A percentile compares a stretch with the other conserved stretches of the same genome.
These are phyloP conservation scores for Ceratotherium simum DNA, from an alignment of 2,113 vertebrate genomes.

Conservation along the genomic window DNA sequence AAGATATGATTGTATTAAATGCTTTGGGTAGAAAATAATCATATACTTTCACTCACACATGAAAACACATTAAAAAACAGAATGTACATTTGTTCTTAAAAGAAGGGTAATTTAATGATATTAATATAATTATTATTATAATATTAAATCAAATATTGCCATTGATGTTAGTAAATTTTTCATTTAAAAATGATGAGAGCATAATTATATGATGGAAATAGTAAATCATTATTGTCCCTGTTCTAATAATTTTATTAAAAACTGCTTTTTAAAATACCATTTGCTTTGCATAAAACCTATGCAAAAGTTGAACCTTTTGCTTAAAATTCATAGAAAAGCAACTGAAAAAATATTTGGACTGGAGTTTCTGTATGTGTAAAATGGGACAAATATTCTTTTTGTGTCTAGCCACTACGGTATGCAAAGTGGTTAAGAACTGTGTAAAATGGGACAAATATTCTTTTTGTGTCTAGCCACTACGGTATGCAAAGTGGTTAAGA, in stretches of 20 bases:
- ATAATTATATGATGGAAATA: neutral
- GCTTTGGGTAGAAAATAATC: neutral
- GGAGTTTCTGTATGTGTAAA: neutral
- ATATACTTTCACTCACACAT: neutral
- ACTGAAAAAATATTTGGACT: neutral
- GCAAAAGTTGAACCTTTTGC: neutral
- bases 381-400: neutral
- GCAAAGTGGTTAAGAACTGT: neutral
- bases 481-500: neutral
- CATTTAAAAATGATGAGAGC: neutral
- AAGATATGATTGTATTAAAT: neutral
- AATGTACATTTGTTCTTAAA: neutral
- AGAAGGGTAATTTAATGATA: neutral
- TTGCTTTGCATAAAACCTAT: neutral
- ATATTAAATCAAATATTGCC: neutral
- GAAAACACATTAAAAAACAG: neutral
- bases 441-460: neutral
- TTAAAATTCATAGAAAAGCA: neutral
- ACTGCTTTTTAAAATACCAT: neutral
- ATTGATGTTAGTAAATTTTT: neutral
- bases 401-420: neutral
- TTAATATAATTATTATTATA: neutral
- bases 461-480: neutral
- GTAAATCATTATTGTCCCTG: neutral
- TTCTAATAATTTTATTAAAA: slow-evolving; percentile 26